Base-by-base conservation (phyloP, 2,888 invertebrate species). In the Polyommatus iphigenia region DNA sequence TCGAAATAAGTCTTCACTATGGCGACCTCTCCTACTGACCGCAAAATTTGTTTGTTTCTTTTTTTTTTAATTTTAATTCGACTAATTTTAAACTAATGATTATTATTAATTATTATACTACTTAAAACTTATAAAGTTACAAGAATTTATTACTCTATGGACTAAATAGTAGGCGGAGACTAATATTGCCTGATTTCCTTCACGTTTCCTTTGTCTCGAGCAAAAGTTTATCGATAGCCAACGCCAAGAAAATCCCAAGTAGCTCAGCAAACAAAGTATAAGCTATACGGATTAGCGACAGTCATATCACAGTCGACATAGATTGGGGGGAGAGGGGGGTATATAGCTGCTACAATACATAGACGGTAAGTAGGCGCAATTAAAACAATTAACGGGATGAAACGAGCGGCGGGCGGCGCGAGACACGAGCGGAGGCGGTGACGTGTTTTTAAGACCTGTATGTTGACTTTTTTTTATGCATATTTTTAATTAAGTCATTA, bases 361-460 rank as follows among this genome's bases (percentile, higher is more conserved):
- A 83, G 81, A 81, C 80, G 80, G 83, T 82, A 83, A 83, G 84
- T 83, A 85, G 86, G 88, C 87, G 88, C 91, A 91, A 92, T 92
- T 91, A 91, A 91, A 92, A 91, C 92, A 91, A 92, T 92, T 91
- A 92, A 89, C 85, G 84, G 87, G 87, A 87, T 88, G 84, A 85
- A 83, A 86, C 84, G 85, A 80, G 84, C 78, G 80, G 62, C 67
- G 46, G 13, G 77, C 87, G 85, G 20, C 18, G 46, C 81, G 81
- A 85, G 81, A 0, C 15, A 81, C 0, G 20, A 78, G 83, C 57
- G 78, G 54, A 3, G 13, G 78, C 50, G 78, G 18, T 2, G 6
- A 15, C 8, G 7, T 6, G 18, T 29, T 18, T 13, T 29, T 6
- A 15, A 71, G 20, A 20, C 24, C 7, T 36, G 15, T 13, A 7